Base-by-base conservation (phyloP, 2,888 invertebrate species). In the Mythimna loreyi region DNA sequence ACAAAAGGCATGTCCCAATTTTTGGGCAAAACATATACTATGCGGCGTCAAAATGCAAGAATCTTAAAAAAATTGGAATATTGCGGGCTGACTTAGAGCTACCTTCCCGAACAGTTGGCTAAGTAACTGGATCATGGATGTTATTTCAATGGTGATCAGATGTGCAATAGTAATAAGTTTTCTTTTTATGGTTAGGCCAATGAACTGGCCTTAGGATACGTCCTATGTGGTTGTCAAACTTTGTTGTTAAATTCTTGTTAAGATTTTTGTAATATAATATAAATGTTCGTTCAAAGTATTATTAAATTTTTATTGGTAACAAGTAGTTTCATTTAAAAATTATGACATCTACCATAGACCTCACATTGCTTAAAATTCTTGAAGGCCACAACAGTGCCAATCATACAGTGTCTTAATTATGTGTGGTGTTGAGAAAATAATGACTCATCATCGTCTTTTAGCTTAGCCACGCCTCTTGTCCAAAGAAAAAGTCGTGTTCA, bases 161-260 rank as follows among this genome's bases (percentile, higher is more conserved):
- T 19, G 3, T 65, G 19, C 19, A 74, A 13, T 55, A 43, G 23
- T 49, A 2, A 16, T 58, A 49, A 36, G 49, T 67, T 40, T 47
- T 53, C 19, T 47, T 40, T 57, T 57, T 25, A 45, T 30, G 43
- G 36, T 7, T 6, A n/a, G 19, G 9, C 19, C 50, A 28, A 13
- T 19, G 25, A 19, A 19, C 25, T 56, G 40, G 47, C 40, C 30
- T 3, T 19, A 33, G 36, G 21, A 56, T 13, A 52, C 56, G 45
- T 68, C 45, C 72, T 75, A 25, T 33, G 21, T 57, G 67, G 67
- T 67, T 67, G 67, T 75, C 23, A 49, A 50, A 36, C 11, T 67
- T 67, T 19, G 13, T 74, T 70, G 75, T 71, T 70, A 74, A 69
- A 30, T 11, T 74, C 28, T 70, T 70, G 53, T 74, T 75, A 75